phyloP scores from a whole-genome alignment of 2,113 vertebrate species.

The Cnemophilus loriae region DNA sequence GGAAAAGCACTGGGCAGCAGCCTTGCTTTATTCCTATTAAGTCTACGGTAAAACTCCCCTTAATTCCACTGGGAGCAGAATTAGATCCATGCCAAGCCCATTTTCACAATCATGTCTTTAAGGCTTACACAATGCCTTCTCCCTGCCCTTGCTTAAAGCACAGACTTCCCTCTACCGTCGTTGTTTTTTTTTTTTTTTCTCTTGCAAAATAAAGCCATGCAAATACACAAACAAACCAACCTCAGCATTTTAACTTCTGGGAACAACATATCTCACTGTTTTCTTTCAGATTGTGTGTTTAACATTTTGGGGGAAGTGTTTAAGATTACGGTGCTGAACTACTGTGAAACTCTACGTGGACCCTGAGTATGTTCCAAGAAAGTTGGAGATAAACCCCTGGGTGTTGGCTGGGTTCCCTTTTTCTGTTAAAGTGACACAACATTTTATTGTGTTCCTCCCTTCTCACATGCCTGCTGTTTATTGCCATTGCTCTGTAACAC shows the following conservation, averaged over 20 bases:
- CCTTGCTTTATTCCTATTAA: slow-evolving; percentile 34
- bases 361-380: neutral
- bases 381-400: neutral
- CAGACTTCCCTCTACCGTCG: neutral
- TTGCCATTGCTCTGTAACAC: neutral
- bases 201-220: neutral
- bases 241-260: neutral
- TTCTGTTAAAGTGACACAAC: neutral
- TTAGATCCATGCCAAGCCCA: neutral
- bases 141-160: neutral
- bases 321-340: neutral
- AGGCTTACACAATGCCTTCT: neutral
- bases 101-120: neutral
- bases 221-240: neutral
- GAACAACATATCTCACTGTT: neutral
- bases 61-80: slow-evolving; percentile 10
- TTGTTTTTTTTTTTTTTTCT: neutral
- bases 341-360: neutral
- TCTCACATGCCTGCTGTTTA: neutral
- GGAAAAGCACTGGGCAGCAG: neutral
- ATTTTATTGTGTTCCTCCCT: neutral
- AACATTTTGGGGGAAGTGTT: neutral
- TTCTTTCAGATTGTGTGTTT: neutral
- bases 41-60: slow-evolving; percentile 1
- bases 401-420: neutral